These are phyloP conservation scores for Parascotia fuliginaria DNA, from an alignment of 2,888 invertebrate genomes.

Conservation along the genomic window DNA sequence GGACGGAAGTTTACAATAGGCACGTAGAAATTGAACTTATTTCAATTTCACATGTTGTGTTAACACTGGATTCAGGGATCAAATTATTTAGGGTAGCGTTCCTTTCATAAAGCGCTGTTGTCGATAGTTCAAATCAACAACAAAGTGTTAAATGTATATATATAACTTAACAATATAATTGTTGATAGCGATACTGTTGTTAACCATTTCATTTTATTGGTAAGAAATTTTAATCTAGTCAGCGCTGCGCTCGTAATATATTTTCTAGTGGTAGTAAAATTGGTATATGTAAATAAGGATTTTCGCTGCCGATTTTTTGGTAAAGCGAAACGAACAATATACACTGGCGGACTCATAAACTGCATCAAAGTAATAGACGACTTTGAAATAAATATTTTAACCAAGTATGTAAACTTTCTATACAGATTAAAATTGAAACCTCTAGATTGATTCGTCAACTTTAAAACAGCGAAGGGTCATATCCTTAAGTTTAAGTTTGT, in stretches of 20 bases:
- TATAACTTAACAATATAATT: background rate
- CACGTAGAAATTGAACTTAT: constrained; percentile 72
- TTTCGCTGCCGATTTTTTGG: no score
- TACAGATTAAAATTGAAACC: no score
- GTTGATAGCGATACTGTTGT: background rate
- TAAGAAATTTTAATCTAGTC: background rate
- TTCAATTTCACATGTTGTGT: constrained; percentile 71
- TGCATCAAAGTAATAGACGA: no score
- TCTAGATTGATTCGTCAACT: no score
- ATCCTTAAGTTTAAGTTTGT: no score
- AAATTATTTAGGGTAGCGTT: constrained; percentile 35
- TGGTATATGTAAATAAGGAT: no score
- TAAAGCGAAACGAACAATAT: no score
- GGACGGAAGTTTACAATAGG: constrained; percentile 73
- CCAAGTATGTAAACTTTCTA: no score
- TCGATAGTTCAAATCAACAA: constrained; percentile 5
- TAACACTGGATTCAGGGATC: constrained; percentile 46
- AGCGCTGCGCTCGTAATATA: background rate
- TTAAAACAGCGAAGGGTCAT: no score
- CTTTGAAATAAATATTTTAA: no score
- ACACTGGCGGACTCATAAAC: no score
- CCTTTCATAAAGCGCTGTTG: constrained; percentile 19
- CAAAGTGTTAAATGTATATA: background rate
- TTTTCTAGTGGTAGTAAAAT: no score
- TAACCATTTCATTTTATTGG: background rate